A percentile compares a stretch with the other conserved stretches of the same genome.
Evolutionary conservation across 1,140 invertebrate species (phyloP).

Genomic region (Drosophila funebris): DNA sequence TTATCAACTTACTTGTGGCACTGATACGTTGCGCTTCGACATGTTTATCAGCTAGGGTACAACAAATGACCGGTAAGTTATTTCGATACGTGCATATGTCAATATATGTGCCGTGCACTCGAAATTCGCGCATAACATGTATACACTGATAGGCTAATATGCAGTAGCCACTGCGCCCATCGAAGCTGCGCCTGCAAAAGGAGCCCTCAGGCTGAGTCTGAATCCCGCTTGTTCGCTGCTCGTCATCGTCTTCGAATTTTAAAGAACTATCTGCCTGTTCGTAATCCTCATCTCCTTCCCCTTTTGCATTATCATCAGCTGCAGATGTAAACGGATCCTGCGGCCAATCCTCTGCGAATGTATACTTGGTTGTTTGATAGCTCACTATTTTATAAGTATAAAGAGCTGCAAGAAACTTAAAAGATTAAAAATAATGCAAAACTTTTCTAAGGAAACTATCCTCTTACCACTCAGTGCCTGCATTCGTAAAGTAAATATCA

Average conservation of each 20-base stretch:
- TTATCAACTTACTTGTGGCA: conserved; percentile 60
- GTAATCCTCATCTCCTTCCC: too few relatives aligned
- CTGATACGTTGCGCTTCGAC: conserved; percentile 68
- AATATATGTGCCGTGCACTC: conserved; percentile 69
- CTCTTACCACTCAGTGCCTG: conserved; percentile 32
- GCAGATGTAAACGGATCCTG: neutral
- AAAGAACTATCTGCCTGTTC: conserved; percentile 40
- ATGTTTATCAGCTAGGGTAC: conserved; percentile 73
- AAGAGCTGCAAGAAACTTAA: conserved; percentile 37
- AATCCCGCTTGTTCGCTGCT: neutral
- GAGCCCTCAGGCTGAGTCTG: conserved; percentile 54
- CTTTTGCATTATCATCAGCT: neutral
- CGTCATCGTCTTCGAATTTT: conserved; percentile 53
- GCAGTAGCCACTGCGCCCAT: conserved; percentile 76
- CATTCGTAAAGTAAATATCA: conserved; percentile 8
- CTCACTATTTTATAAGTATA: conserved; percentile 55
- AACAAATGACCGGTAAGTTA: conserved; percentile 79
- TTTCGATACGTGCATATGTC: conserved; percentile 75
- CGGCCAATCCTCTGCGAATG: conserved; percentile 45
- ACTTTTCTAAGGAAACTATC: neutral
- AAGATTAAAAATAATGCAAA: neutral
- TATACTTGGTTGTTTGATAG: conserved; percentile 67
- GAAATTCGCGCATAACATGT: conserved; percentile 75
- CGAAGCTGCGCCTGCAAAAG: conserved; percentile 78
- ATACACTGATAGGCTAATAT: conserved; percentile 78